These are phyloP conservation scores for Nasua narica DNA, from an alignment of 2,797 vertebrate genomes.

Conservation along the genomic window DNA sequence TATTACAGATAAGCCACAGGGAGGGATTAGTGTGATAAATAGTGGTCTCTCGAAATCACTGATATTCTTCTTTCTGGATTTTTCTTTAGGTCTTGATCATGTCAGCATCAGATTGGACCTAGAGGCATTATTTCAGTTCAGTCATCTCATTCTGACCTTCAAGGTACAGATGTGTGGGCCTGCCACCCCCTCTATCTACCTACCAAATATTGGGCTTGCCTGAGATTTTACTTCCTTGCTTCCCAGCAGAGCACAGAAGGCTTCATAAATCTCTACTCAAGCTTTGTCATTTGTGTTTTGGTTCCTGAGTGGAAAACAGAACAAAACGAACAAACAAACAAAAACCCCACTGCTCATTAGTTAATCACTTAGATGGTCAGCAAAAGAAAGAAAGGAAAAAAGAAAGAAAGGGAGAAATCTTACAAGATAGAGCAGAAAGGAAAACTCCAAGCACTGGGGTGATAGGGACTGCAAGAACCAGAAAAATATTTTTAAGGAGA, in stretches of 20 bases:
- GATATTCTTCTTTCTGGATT: slow-evolving; percentile 66
- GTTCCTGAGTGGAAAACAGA: neutral
- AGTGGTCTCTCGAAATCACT: neutral
- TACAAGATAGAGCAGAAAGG: neutral
- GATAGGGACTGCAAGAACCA: neutral
- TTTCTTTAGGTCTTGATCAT: slow-evolving; percentile 81
- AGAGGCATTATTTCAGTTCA: slow-evolving; percentile 93
- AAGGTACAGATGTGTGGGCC: slow-evolving; percentile 84
- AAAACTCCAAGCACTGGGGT: neutral
- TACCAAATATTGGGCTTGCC: neutral
- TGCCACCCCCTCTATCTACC: neutral
- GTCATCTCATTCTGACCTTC: slow-evolving; percentile 93
- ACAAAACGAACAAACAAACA: neutral
- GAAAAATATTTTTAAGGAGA: neutral
- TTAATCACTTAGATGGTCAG: neutral
- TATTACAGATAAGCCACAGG: neutral
- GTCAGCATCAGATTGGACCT: slow-evolving; percentile 92
- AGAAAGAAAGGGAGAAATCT: neutral
- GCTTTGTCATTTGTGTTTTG: neutral
- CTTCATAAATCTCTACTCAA: neutral
- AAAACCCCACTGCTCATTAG: neutral
- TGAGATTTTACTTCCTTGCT: neutral
- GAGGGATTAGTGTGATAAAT: neutral
- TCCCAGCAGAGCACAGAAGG: neutral
- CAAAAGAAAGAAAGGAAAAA: neutral